Conservation (phyloP, 2,888 invertebrate species). For the Callosobruchus maculatus region DNA sequence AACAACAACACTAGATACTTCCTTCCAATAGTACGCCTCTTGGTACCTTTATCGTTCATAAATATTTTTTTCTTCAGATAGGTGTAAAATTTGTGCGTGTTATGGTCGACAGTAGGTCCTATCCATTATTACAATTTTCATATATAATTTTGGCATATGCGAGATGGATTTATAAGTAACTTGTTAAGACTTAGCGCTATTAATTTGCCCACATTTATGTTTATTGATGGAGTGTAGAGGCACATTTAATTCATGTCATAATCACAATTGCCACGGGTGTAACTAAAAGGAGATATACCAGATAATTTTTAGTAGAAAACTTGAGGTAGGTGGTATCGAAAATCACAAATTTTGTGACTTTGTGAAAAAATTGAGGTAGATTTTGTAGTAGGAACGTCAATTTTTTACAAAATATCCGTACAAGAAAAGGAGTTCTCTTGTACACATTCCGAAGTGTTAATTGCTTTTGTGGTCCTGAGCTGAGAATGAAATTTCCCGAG, state of each 20-base stretch:
- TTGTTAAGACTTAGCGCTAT: too few relatives aligned
- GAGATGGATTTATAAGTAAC: not conserved
- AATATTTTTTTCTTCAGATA: not conserved
- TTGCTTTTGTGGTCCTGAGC: not conserved
- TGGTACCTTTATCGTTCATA: not conserved
- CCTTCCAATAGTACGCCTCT: not conserved
- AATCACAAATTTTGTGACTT: not conserved
- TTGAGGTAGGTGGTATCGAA: not conserved
- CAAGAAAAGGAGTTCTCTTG: not conserved
- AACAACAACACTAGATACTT: not conserved
- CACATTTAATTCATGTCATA: too few relatives aligned
- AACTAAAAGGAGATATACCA: not conserved
- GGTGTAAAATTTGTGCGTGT: not conserved
- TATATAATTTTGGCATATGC: not conserved
- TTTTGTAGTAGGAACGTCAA: slow-evolving; percentile 1
- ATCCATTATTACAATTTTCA: not conserved
- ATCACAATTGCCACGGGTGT: not conserved
- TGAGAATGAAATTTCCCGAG: not conserved
- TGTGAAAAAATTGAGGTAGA: not conserved
- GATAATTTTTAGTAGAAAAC: not conserved
- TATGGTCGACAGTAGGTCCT: not conserved
- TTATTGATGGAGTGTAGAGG: too few relatives aligned
- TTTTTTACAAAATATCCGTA: not conserved
- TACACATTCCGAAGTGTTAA: not conserved
- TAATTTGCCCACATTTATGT: not conserved